A percentile compares a stretch with the other conserved stretches of the same genome.
Conservation (phyloP, 2,888 invertebrate genomes). For the Sthenelais limicola region DNA sequence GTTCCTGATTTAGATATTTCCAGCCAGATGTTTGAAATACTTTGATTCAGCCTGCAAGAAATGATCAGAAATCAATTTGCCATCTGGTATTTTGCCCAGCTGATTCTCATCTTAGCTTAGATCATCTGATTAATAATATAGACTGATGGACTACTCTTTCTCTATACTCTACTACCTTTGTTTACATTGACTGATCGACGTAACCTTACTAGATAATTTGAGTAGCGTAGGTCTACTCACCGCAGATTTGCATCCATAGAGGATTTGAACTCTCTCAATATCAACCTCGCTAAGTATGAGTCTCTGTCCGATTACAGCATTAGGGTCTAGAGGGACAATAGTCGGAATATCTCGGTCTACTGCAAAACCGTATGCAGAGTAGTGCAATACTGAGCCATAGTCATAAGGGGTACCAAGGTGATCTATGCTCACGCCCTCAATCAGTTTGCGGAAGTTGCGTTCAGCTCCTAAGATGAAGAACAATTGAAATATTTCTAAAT, state of each 20-base stretch:
- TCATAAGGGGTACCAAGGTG: conserved; percentile 80
- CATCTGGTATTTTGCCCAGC: too few species aligned
- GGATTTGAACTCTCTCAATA: conserved; percentile 33
- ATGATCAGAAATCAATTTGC: too few species aligned
- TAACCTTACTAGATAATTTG: too few species aligned
- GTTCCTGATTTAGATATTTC: too few species aligned
- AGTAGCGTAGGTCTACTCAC: too few species aligned
- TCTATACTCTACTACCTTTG: too few species aligned
- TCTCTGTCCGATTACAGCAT: conserved; percentile 34
- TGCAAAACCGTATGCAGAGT: conserved; percentile 75
- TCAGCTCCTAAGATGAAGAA: conserved; percentile 69
- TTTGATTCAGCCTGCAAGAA: too few species aligned
- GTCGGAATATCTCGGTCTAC: conserved; percentile 66
- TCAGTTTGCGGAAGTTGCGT: conserved; percentile 74
- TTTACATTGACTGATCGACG: too few species aligned
- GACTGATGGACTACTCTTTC: too few species aligned
- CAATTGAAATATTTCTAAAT: not conserved
- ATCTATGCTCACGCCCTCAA: conserved; percentile 60
- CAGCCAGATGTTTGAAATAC: too few species aligned
- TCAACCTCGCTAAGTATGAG: conserved; percentile 16
- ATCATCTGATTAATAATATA: too few species aligned
- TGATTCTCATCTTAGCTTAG: too few species aligned
- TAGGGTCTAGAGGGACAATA: conserved; percentile 58
- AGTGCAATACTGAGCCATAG: conserved; percentile 86
- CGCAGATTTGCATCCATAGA: conserved; percentile 3